These are phyloP conservation scores for Laticauda laticaudata DNA, from an alignment of 2,113 vertebrate genomes.

Conservation along the genomic window DNA sequence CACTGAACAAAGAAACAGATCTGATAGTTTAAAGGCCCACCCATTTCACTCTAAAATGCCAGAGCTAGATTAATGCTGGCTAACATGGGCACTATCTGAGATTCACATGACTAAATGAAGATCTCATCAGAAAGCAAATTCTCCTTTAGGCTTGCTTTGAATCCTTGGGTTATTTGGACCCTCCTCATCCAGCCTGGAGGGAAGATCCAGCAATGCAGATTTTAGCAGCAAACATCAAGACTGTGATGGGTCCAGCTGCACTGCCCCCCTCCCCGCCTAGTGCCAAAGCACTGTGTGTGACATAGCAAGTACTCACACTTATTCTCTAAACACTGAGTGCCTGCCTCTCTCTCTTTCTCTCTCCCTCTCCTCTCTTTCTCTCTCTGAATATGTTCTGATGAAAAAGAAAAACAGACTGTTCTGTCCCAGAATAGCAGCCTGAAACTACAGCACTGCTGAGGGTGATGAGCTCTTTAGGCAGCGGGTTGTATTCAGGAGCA, in stretches of 20 bases:
- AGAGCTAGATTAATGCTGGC: neutral
- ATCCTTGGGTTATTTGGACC: neutral
- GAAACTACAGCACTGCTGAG: neutral
- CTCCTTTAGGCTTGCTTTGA: neutral
- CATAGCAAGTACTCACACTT: neutral
- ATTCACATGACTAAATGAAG: neutral
- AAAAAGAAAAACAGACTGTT: constrained; percentile 32
- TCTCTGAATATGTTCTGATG: constrained; percentile 7
- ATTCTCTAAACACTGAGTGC: neutral
- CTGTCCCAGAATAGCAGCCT: constrained; percentile 4
- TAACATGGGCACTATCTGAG: neutral
- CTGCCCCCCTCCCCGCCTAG: neutral
- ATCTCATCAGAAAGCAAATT: neutral
- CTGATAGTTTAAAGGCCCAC: neutral
- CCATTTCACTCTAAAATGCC: neutral
- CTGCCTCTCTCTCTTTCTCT: neutral
- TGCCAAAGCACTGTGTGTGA: neutral
- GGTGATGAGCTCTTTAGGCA: neutral
- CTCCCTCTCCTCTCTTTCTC: neutral
- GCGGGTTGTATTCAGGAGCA: neutral
- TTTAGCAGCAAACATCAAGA: neutral
- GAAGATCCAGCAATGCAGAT: neutral
- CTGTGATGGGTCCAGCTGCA: neutral
- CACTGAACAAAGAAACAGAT: neutral
- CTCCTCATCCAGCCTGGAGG: neutral